A percentile compares a stretch with the other conserved stretches of the same genome.
phyloP scores from a whole-genome alignment of 2,113 vertebrate genomes.

The Ivindomyrus marchei region DNA sequence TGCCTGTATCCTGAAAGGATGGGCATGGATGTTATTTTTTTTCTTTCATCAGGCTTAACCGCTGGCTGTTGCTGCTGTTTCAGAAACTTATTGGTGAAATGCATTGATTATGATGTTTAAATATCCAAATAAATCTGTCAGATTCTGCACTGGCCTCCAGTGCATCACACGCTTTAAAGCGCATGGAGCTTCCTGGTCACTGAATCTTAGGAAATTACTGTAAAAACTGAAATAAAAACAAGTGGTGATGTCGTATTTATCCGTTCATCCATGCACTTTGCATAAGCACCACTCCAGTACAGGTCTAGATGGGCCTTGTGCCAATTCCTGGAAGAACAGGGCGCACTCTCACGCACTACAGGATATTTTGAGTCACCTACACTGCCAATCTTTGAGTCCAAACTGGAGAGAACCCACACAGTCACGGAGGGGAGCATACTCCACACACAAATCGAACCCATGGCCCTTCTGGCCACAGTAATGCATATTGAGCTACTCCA shows the following conservation, averaged over 20 bases:
- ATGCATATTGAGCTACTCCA: background rate
- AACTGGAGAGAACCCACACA: background rate
- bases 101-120: background rate
- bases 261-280: background rate
- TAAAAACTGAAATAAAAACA: background rate
- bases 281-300: background rate
- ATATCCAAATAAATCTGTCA: background rate
- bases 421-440: background rate
- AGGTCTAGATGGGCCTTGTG: background rate
- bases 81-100: background rate
- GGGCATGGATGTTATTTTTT: background rate
- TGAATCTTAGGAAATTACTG: background rate
- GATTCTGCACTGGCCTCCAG: background rate
- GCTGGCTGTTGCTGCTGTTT: background rate
- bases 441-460: background rate
- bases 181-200: background rate
- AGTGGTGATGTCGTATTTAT: background rate
- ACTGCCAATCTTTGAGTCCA: background rate
- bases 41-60: background rate
- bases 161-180: background rate
- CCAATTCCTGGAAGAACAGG: background rate
- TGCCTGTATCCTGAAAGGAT: background rate
- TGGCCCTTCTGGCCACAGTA: background rate
- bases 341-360: background rate
- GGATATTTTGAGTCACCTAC: background rate